A percentile compares a stretch with the other conserved stretches of the same genome.
These are phyloP conservation scores for Psammodynastes pulverulentus DNA, from an alignment of 2,113 vertebrate species.

Conservation along the genomic window DNA sequence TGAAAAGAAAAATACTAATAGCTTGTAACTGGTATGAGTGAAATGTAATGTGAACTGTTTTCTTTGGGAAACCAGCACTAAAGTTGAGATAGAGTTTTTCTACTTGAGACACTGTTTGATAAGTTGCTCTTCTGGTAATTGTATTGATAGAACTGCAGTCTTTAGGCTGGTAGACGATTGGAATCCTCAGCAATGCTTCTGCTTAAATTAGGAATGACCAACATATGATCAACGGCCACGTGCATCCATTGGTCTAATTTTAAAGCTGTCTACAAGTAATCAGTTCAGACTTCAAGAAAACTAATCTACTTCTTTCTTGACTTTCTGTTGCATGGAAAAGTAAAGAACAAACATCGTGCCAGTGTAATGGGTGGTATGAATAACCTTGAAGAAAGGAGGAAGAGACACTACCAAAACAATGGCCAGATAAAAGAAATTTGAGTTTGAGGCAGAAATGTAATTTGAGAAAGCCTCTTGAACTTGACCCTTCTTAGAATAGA, in stretches of 20 bases:
- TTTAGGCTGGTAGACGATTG: not conserved
- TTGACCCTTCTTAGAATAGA: not conserved
- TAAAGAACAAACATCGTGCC: not conserved
- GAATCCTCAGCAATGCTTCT: not conserved
- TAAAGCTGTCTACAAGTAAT: not conserved
- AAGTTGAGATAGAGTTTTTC: not conserved
- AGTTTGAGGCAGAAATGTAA: not conserved
- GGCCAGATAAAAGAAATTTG: not conserved
- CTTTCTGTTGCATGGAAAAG: not conserved
- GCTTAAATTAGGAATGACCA: not conserved
- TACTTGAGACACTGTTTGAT: not conserved
- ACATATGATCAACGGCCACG: not conserved
- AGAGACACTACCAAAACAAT: not conserved
- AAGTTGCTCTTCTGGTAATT: not conserved
- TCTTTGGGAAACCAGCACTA: not conserved
- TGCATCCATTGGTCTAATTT: not conserved
- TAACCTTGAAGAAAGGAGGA: not conserved
- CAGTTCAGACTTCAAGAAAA: not conserved
- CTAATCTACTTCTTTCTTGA: not conserved
- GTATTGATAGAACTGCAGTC: not conserved
- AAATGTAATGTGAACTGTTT: not conserved
- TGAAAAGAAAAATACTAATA: not conserved
- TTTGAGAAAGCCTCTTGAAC: not conserved
- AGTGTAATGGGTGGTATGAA: not conserved
- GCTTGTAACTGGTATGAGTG: not conserved